Percentiles rank a stretch among this genome's conserved stretches.
phyloP scores from a whole-genome alignment of 2,113 vertebrate species.

The Neotoma lepida region DNA sequence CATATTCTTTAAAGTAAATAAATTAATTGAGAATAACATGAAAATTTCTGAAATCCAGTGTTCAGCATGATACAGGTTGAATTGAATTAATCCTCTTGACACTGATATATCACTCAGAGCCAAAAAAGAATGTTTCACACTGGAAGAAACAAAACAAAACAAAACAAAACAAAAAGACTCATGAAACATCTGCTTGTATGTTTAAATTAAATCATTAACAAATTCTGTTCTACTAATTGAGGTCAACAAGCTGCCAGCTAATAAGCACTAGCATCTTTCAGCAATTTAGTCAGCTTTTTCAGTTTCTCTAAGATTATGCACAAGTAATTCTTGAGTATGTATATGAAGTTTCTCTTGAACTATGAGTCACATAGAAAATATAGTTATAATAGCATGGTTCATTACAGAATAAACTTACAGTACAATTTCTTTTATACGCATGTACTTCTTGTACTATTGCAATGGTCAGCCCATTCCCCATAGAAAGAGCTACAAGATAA shows the following conservation, averaged over 20 bases:
- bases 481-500: neutral
- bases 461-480: neutral
- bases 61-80: neutral
- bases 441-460: neutral
- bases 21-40: neutral
- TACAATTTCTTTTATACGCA: neutral
- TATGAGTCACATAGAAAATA: neutral
- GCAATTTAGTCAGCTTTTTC: neutral
- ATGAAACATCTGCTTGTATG: neutral
- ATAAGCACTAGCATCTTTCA: neutral
- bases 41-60: neutral
- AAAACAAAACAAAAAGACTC: fast-evolving
- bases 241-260: neutral
- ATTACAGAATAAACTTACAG: constrained; percentile 12
- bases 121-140: neutral
- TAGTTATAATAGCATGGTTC: neutral
- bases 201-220: constrained; percentile 49
- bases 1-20: neutral
- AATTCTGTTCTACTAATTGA: neutral
- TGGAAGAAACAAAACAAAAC: no score
- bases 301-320: neutral
- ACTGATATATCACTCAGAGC: neutral
- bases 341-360: neutral
- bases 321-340: neutral
- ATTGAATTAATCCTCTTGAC: neutral